Evolutionary conservation across 2,113 vertebrate species (phyloP).

Genomic region (Sebastes schlegelii): DNA sequence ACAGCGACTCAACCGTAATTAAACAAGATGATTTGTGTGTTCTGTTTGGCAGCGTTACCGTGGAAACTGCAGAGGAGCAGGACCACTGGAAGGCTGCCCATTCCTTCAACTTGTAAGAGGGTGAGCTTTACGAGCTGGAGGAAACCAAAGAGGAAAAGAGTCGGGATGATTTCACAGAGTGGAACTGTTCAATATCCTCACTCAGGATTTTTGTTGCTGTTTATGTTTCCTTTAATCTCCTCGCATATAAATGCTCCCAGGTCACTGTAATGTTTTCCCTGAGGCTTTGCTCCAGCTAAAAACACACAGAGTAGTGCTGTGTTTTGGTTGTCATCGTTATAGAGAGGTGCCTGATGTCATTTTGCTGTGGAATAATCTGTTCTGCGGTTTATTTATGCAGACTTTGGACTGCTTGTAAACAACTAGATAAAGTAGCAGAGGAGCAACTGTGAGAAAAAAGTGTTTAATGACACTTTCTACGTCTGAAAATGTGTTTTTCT

Average conservation of each 20-base stretch:
- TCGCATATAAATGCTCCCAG: slow-evolving; percentile 53
- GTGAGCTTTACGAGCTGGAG: slow-evolving; percentile 76
- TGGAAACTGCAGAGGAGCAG: slow-evolving; percentile 86
- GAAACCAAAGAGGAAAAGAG: slow-evolving; percentile 71
- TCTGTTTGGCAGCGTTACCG: slow-evolving; percentile 83
- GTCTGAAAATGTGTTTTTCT: slow-evolving; percentile 42
- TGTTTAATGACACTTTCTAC: slow-evolving; percentile 10
- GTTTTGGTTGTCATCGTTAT: slow-evolving; percentile 53
- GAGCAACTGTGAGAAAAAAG: slow-evolving; percentile 4
- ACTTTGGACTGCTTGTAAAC: slow-evolving; percentile 49
- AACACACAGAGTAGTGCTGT: slow-evolving; percentile 46
- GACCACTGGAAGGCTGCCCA: slow-evolving; percentile 81
- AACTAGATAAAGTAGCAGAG: slow-evolving; percentile 24
- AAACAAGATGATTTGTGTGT: slow-evolving; percentile 79
- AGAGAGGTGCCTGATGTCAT: slow-evolving; percentile 59
- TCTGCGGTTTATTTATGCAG: slow-evolving; percentile 13
- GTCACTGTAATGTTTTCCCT: slow-evolving; percentile 63
- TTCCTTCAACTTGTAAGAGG: slow-evolving; percentile 74
- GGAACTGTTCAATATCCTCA: slow-evolving; percentile 78
- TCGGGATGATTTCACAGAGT: slow-evolving; percentile 72
- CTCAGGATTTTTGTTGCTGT: slow-evolving; percentile 49
- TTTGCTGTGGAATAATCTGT: slow-evolving; percentile 39
- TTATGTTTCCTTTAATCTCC: slow-evolving; percentile 72
- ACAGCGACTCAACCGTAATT: slow-evolving; percentile 69
- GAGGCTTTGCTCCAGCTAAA: slow-evolving; percentile 48